These are phyloP conservation scores for Syrmaticus mikado DNA, from an alignment of 2,113 vertebrate genomes.

Conservation along the genomic window DNA sequence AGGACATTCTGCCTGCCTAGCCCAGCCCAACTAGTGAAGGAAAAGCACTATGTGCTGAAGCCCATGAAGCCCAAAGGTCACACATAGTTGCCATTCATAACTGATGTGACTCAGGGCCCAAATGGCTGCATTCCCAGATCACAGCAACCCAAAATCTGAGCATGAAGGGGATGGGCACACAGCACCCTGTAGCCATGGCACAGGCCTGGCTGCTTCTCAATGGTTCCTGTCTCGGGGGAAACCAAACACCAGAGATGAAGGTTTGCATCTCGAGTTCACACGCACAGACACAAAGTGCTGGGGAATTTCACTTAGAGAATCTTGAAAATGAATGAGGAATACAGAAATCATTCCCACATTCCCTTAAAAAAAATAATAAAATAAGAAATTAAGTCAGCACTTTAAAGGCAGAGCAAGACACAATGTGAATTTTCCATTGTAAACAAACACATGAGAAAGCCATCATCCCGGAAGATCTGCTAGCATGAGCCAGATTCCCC, in stretches of 20 bases:
- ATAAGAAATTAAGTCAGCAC: background rate
- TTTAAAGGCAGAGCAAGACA: background rate
- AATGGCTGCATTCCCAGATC: background rate
- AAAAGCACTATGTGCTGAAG: background rate
- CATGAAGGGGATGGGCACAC: background rate
- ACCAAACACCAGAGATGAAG: background rate
- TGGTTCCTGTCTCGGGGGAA: too few relatives aligned
- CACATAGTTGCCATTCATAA: background rate
- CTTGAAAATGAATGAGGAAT: background rate
- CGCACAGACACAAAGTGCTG: background rate
- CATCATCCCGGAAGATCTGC: constrained; percentile 15
- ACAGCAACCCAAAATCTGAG: background rate
- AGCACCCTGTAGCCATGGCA: background rate
- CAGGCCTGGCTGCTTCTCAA: background rate
- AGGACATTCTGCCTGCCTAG: background rate
- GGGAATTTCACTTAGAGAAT: background rate
- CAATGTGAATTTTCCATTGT: background rate
- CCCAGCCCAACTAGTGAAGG: background rate
- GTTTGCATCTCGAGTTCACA: background rate
- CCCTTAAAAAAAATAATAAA: background rate
- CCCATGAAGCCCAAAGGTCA: background rate
- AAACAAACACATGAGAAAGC: constrained; percentile 61
- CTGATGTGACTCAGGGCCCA: background rate
- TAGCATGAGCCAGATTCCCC: constrained; percentile 43
- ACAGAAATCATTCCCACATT: background rate